Base-by-base conservation (phyloP, 2,888 invertebrate species). In the Sesia apiformis region DNA sequence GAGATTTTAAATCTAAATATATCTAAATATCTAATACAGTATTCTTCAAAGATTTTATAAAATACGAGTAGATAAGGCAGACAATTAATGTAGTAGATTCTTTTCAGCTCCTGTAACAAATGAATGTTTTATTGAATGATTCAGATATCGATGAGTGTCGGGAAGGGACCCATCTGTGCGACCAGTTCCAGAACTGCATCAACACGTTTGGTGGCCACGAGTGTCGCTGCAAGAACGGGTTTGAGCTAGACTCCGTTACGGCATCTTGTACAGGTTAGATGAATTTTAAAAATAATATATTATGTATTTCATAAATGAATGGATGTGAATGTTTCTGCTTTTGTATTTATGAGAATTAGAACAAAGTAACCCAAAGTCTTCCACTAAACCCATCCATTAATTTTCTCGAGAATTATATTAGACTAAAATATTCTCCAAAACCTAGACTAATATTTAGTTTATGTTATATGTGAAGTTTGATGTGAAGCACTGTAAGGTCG, bases 61-160 rank as follows among this genome's bases (percentile, higher is more conserved):
- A 23, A 23, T 23, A 23, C 23, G 23, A 23, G 23, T 23, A 23
- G 23, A 23, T 23, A 23, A 23, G 23, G 23, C 23, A 23, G 23
- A 23, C 23, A 23, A 23, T 23, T 23, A 23, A 23, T 23, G 23
- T 23, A 23, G 23, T 2, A 23, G 23, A 23, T 23, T 23, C 23
- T 23, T 23, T 23, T 23, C 23, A 23, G 23, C 23, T 23, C 23
- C 1, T 23, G 23, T 23, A 23, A 23, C 23, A 23, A 23, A 23
- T 23, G 23, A 23, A 23, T 23, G 2, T 23, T 23, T 23, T 23
- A 23, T 23, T 23, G 23, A 23, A 23, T 23, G 23, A 23, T 66
- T 0, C 69, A 86, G 98, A 99, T 74, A 93, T 98, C 23, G 93
- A 98, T 73, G 98, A 98, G 77, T 98, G 98, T 57, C 78, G 83